Conservation (phyloP, 2,797 vertebrate genomes). For the Hoplostethus mediterraneus region DNA sequence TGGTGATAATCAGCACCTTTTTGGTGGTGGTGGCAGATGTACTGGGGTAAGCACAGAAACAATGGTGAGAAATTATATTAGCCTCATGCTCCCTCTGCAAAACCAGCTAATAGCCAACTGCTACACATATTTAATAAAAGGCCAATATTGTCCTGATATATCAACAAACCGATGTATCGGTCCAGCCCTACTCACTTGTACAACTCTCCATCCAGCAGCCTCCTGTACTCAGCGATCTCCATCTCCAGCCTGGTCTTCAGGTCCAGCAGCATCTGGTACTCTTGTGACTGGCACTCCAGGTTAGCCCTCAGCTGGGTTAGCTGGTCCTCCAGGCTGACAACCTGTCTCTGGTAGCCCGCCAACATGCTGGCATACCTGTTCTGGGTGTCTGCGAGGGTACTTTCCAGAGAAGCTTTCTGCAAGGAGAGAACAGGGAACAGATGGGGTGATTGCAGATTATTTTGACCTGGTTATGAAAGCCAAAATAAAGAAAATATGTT, state of each 20-base stretch:
- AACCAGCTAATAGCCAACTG: no score
- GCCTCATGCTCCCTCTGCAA: no score
- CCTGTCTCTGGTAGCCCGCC: slow-evolving; percentile 76
- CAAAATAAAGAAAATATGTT: no score
- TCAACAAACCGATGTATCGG: no score
- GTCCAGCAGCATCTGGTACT: slow-evolving; percentile 86
- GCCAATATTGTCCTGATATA: no score
- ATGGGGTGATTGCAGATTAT: neutral
- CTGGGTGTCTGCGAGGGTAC: slow-evolving; percentile 79
- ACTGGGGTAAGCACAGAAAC: slow-evolving; percentile 22
- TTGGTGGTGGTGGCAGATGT: slow-evolving; percentile 39
- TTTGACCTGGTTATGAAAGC: no score
- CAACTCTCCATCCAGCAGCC: slow-evolving; percentile 83
- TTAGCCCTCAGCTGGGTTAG: slow-evolving; percentile 76
- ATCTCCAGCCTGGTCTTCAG: slow-evolving; percentile 86
- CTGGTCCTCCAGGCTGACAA: slow-evolving; percentile 75
- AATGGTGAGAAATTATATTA: neutral
- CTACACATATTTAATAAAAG: no score
- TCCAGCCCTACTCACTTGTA: slow-evolving; percentile 44
- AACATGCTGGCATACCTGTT: slow-evolving; percentile 76
- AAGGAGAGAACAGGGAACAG: neutral
- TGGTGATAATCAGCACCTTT: slow-evolving; percentile 86
- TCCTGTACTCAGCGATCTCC: slow-evolving; percentile 87
- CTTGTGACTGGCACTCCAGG: slow-evolving; percentile 79
- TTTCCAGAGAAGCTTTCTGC: slow-evolving; percentile 81